Evolutionary conservation across 2,797 vertebrate species (phyloP).

Genomic region (Pseudomugil tenellus): DNA sequence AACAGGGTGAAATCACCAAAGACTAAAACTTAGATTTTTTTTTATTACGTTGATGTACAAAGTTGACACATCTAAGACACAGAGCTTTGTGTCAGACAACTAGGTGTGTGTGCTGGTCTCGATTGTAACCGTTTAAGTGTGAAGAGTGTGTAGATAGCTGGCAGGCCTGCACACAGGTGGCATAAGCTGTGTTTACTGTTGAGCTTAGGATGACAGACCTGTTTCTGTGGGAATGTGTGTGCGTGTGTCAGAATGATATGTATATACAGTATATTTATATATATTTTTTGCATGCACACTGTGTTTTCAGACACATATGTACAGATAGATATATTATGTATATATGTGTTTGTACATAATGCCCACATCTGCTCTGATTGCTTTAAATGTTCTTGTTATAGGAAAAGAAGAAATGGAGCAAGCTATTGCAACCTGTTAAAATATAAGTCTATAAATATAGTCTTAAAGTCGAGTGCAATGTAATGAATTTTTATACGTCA

Average conservation of each 20-base stretch:
- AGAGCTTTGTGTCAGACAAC: constrained; percentile 53
- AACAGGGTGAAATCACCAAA: constrained; percentile 11
- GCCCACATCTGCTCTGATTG: constrained; percentile 35
- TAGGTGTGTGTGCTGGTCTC: constrained; percentile 61
- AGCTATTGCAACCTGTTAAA: not conserved
- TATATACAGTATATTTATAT: not conserved
- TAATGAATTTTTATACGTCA: too few species aligned
- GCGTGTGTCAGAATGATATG: constrained; percentile 18
- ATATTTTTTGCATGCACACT: constrained; percentile 34
- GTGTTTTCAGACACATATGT: constrained; percentile 55
- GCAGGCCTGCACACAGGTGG: constrained; percentile 68
- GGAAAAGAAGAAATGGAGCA: not conserved
- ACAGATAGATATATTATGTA: constrained; percentile 47
- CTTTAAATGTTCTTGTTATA: constrained; percentile 42
- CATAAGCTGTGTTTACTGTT: constrained; percentile 76
- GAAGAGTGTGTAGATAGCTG: constrained; percentile 69
- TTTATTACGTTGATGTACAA: constrained; percentile 17
- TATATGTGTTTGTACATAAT: constrained; percentile 45
- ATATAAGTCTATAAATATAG: too few species aligned
- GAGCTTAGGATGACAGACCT: constrained; percentile 71
- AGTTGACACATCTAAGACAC: constrained; percentile 21
- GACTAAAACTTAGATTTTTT: constrained; percentile 26
- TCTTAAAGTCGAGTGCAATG: too few species aligned
- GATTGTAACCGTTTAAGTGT: constrained; percentile 76
- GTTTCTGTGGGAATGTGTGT: constrained; percentile 40